phyloP scores from a whole-genome alignment of 2,888 invertebrate genomes.

The Parapristionchus giblindavisi region DNA sequence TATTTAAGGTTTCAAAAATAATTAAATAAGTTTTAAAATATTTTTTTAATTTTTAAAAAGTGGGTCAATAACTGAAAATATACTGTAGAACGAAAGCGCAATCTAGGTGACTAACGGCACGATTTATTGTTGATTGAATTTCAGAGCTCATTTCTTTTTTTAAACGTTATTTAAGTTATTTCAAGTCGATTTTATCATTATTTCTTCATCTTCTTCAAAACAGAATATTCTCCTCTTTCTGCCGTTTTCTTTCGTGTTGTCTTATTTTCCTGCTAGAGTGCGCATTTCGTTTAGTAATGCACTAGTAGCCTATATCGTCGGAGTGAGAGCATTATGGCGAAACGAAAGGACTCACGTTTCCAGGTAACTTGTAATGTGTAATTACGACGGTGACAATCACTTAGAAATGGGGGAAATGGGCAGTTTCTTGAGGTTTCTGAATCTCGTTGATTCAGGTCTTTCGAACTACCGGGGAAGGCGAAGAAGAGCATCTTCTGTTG shows the following conservation, averaged over 20 bases:
- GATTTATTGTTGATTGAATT: neutral
- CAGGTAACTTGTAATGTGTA: constrained; percentile 15
- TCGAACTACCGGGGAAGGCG: constrained; percentile 26
- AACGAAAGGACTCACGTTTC: constrained; percentile 36
- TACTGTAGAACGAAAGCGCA: neutral
- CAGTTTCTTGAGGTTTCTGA: neutral
- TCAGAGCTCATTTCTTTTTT: no score
- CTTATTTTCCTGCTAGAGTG: neutral
- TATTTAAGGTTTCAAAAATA: neutral
- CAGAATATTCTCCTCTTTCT: no score
- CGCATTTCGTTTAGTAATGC: neutral
- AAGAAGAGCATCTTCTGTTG: no score
- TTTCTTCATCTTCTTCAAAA: no score
- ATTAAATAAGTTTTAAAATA: neutral
- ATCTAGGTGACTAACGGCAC: neutral
- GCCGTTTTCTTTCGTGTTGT: no score
- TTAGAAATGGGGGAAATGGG: neutral
- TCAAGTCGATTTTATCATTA: no score
- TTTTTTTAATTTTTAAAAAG: neutral
- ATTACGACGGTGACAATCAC: neutral
- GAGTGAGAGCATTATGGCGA: constrained; percentile 18
- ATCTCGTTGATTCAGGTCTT: constrained; percentile 10
- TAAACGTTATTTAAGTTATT: no score
- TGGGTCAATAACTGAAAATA: neutral
- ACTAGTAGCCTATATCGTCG: neutral